Percentiles rank a stretch among this genome's conserved stretches.
These are phyloP conservation scores for Cecidostiba fungosa DNA, from an alignment of 2,888 invertebrate genomes.

Conservation along the genomic window DNA sequence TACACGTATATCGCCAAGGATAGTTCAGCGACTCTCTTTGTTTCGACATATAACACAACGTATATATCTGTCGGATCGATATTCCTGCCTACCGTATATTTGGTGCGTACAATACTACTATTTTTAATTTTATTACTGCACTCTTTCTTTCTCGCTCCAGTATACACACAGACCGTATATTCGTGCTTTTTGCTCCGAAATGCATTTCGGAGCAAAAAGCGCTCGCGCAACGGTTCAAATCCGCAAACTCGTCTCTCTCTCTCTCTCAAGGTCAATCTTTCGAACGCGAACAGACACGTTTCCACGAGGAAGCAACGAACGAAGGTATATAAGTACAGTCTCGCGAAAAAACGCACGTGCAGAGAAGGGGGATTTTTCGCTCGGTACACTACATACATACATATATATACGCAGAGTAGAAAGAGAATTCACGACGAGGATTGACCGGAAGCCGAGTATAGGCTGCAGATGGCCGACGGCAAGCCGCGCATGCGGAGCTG, in stretches of 20 bases:
- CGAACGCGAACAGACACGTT: not conserved
- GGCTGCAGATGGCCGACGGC: constrained; percentile 44
- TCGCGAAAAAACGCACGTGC: constrained; percentile 15
- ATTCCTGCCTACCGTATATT: constrained; percentile 42
- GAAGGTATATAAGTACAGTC: not conserved
- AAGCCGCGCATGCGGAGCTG: constrained; percentile 49
- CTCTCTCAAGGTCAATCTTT: not conserved
- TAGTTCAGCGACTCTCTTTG: constrained; percentile 19
- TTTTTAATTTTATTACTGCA: not conserved
- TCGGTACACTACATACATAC: not conserved
- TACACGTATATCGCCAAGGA: constrained; percentile 24
- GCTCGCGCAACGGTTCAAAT: not conserved
- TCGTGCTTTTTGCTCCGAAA: not conserved
- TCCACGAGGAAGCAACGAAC: not conserved
- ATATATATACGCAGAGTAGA: not conserved
- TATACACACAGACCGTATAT: not conserved
- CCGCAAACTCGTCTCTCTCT: not conserved
- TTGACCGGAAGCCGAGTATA: constrained; percentile 47
- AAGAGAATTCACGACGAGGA: constrained; percentile 7
- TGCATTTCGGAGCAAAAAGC: not conserved
- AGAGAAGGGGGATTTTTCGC: not conserved
- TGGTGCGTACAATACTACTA: constrained; percentile 39
- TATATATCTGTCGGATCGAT: constrained; percentile 50
- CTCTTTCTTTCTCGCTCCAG: not conserved
- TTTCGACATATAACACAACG: constrained; percentile 1